These are phyloP conservation scores for Drosophila ironensis DNA, from an alignment of 1,140 invertebrate genomes.

Conservation along the genomic window DNA sequence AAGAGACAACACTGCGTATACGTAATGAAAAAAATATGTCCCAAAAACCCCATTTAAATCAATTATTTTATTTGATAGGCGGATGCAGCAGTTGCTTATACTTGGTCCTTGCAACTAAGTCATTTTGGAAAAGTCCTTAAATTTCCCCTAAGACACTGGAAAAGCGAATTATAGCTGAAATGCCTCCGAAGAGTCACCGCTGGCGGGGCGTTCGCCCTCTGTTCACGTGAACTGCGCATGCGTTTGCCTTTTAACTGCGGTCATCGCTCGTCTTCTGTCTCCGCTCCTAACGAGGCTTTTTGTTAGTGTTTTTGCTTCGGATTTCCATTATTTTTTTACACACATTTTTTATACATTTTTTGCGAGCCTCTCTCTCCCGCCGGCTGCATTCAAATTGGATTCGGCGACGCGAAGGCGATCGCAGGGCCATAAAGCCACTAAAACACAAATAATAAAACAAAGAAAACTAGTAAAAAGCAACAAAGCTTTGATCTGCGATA, in stretches of 20 bases:
- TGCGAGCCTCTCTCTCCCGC: slow-evolving; percentile 16
- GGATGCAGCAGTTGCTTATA: too few relatives aligned
- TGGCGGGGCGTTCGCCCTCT: slow-evolving; percentile 9
- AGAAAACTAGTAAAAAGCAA: neutral
- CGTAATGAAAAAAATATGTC: too few relatives aligned
- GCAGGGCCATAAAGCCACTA: slow-evolving; percentile 1
- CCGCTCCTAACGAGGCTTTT: slow-evolving; percentile 41
- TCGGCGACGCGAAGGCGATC: slow-evolving; percentile 11
- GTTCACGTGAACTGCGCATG: slow-evolving; percentile 71
- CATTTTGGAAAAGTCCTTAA: too few relatives aligned
- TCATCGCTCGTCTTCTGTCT: slow-evolving; percentile 16
- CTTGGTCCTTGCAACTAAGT: too few relatives aligned
- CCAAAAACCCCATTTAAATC: too few relatives aligned
- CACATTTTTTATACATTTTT: slow-evolving; percentile 7
- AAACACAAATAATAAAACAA: neutral
- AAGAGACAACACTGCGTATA: neutral
- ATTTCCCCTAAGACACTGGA: too few relatives aligned
- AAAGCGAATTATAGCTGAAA: too few relatives aligned
- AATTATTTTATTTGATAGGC: too few relatives aligned
- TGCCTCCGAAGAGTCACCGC: slow-evolving; percentile 5
- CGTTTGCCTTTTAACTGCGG: slow-evolving; percentile 25
- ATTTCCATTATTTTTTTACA: slow-evolving; percentile 17
- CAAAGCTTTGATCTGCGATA: slow-evolving; percentile 35
- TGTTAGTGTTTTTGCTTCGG: slow-evolving; percentile 5
- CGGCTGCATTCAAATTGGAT: slow-evolving; percentile 38